Conservation (phyloP, 2,797 vertebrate genomes). For the Propithecus deckenii region DNA sequence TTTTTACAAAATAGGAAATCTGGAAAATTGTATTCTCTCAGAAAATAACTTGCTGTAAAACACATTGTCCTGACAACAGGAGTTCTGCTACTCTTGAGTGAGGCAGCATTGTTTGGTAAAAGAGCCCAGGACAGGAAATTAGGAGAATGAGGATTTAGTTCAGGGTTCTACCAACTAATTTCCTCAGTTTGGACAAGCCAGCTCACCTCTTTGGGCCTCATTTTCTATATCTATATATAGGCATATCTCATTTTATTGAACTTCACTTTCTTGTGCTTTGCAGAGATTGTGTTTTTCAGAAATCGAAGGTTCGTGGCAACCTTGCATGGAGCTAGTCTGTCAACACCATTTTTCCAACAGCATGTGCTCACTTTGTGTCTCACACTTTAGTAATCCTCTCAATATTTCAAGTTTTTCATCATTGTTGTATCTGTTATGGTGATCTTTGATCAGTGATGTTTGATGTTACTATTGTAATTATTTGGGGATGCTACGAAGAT, state of each 20-base stretch:
- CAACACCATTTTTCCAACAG: not conserved
- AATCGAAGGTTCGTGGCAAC: not conserved
- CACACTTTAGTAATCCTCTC: not conserved
- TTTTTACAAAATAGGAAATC: constrained; percentile 41
- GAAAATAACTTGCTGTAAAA: not conserved
- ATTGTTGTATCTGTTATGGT: not conserved
- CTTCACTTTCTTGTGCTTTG: not conserved
- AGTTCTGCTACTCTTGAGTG: not conserved
- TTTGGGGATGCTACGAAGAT: not conserved
- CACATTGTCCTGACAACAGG: not conserved
- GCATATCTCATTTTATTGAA: not conserved
- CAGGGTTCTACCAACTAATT: not conserved
- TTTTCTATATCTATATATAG: not conserved
- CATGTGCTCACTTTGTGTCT: not conserved
- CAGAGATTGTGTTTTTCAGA: not conserved
- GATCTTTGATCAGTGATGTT: not conserved
- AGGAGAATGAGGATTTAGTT: not conserved
- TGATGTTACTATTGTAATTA: not conserved
- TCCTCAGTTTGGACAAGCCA: not conserved
- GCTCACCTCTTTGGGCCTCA: not conserved
- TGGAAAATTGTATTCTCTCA: not conserved
- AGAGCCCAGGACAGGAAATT: not conserved
- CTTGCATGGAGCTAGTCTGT: not conserved
- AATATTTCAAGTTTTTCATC: not conserved
- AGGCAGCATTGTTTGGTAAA: not conserved